Evolutionary conservation across 2,797 vertebrate species (phyloP), one percentile per base, ranked within the genome.

Genomic region (Allobates femoralis): DNA sequence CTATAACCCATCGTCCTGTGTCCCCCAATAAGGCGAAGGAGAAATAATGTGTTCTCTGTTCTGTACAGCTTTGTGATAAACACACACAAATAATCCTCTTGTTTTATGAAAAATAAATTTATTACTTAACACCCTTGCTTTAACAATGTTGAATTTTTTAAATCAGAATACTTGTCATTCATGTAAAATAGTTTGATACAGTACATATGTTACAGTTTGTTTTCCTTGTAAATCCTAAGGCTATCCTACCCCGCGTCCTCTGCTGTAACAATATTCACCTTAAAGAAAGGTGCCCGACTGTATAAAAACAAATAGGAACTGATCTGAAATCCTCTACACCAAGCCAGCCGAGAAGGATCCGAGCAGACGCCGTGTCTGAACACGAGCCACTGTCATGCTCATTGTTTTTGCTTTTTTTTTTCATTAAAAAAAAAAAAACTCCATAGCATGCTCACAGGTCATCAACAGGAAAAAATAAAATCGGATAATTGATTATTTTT

Each of bases 161-260:
- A 94, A 95, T 98, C 96, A 97, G 96, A 98, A 97, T 98, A 98
- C 95, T 98, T 96, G 96, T 98, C 94, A 95, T 96, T 95, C 96
- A 97, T 99, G 97, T 98, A 99, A 99, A 99, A 99, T 98, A 97
- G 96, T 96, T 96, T 94, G 96, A 96, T 99, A 98, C 97, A 96
- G 96, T 98, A 98, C 96, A 97, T 96, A 97, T 96, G 96, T 96
- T 97, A 95, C 95, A 94, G 94, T 94, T 96, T 51, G 80, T 91
- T 77, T 92, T 95, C 96, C 94, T 96, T 94, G 94, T 89, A 94
- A 95, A 94, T 95, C 94, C 96, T 97, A 97, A 97, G 96, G 96
- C 96, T 96, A 94, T 94, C 94, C 94, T 95, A 96, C 91, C n/a
- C 95, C 94, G 91, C 93, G 91, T 94, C 93, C 92, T 94, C 92